Conservation (phyloP, 2,797 vertebrate genomes). For the Rhinogobio ventralis region DNA sequence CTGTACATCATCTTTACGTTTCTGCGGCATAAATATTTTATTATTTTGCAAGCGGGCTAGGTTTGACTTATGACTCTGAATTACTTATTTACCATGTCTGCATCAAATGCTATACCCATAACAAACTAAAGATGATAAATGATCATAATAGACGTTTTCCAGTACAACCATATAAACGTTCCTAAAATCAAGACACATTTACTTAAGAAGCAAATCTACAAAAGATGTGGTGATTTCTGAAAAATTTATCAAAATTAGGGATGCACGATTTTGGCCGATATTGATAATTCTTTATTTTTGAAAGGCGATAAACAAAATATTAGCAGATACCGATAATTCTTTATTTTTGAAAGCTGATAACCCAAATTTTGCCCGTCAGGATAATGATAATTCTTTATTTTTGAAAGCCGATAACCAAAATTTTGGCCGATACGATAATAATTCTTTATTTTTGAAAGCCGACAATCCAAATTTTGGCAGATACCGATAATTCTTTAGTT, state of each 20-base stretch:
- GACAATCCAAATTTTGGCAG: too few relatives aligned
- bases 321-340: too few relatives aligned
- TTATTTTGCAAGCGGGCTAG: not conserved
- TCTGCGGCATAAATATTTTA: not conserved
- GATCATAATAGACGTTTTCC: not conserved
- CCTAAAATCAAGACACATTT: not conserved
- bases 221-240: not conserved
- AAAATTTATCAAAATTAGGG: not conserved
- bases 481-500: too few relatives aligned
- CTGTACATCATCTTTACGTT: not conserved
- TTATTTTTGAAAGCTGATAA: too few relatives aligned
- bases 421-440: too few relatives aligned
- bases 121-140: not conserved
- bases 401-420: too few relatives aligned
- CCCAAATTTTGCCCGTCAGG: too few relatives aligned
- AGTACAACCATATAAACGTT: not conserved
- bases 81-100: not conserved
- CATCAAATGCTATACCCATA: not conserved
- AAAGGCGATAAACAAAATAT: too few relatives aligned
- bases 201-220: not conserved
- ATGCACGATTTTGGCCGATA: too few relatives aligned
- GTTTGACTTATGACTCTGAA: conserved; percentile 9
- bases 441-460: too few relatives aligned
- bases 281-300: too few relatives aligned
- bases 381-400: too few relatives aligned